phyloP scores from a whole-genome alignment of 2,113 vertebrate species.

The Calidris pygmaea region DNA sequence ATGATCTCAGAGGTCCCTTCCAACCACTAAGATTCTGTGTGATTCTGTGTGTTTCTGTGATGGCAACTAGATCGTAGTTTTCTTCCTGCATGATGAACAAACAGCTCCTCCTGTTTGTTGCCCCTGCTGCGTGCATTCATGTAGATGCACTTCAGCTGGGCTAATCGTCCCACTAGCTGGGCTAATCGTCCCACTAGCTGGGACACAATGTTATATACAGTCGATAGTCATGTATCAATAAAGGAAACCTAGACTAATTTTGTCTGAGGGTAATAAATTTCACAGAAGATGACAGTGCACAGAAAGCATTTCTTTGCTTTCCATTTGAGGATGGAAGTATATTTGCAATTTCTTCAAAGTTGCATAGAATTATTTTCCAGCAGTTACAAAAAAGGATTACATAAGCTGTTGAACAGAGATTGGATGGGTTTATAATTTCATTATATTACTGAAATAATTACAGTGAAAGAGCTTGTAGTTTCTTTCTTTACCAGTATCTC shows the following conservation, averaged over 20 bases:
- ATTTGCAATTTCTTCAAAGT: not conserved
- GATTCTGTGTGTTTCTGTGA: too few species aligned
- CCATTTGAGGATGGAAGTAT: not conserved
- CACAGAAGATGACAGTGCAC: not conserved
- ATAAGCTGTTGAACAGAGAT: not conserved
- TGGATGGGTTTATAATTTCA: not conserved
- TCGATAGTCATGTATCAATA: not conserved
- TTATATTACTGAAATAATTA: not conserved
- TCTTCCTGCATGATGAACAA: too few species aligned
- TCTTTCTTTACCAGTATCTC: not conserved
- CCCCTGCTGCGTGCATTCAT: too few species aligned
- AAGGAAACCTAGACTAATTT: not conserved
- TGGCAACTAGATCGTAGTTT: too few species aligned
- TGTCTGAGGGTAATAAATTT: not conserved
- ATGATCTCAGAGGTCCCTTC: too few species aligned
- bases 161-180: too few species aligned
- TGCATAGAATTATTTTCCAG: not conserved
- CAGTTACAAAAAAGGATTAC: not conserved
- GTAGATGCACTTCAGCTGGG: too few species aligned
- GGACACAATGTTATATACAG: not conserved
- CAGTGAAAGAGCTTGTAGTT: not conserved
- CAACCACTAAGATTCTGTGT: too few species aligned
- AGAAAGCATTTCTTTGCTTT: not conserved
- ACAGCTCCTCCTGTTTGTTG: too few species aligned
- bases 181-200: too few species aligned